Percentiles rank a stretch among this genome's conserved stretches.
These are phyloP conservation scores for Lethenteron camtschaticum DNA, from an alignment of 2,113 vertebrate genomes.

Conservation along the genomic window DNA sequence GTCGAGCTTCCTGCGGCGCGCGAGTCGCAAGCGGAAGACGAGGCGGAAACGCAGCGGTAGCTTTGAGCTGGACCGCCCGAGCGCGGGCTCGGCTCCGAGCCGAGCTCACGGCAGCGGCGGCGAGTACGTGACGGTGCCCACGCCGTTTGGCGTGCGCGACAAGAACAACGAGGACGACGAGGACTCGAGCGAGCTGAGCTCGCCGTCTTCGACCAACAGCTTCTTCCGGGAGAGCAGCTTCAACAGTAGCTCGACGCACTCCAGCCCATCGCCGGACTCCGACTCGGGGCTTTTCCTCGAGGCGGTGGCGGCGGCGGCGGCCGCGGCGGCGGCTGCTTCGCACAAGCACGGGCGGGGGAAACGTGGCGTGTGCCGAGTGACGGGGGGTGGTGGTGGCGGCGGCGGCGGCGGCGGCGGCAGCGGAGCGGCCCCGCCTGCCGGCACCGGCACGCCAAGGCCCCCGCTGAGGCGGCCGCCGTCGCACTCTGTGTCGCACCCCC, in stretches of 20 bases:
- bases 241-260: neutral
- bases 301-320: neutral
- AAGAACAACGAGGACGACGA: slow-evolving; percentile 41
- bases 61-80: slow-evolving; percentile 34
- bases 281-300: neutral
- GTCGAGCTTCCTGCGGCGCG: slow-evolving; percentile 29
- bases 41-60: slow-evolving; percentile 31
- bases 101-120: slow-evolving; percentile 23
- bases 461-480: slow-evolving; percentile 24
- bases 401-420: slow-evolving; percentile 11
- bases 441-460: slow-evolving; percentile 15
- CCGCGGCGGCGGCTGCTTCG: slow-evolving; percentile 21
- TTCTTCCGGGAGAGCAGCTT: slow-evolving; percentile 3
- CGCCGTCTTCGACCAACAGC: slow-evolving; percentile 1
- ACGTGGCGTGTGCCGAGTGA: slow-evolving; percentile 11
- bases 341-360: slow-evolving; percentile 15
- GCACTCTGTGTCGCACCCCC: slow-evolving; percentile 14
- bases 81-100: slow-evolving; percentile 11
- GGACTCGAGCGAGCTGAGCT: slow-evolving; percentile 28
- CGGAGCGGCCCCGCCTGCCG: slow-evolving; percentile 16
- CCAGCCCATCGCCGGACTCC: slow-evolving; percentile 1
- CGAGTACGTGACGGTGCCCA: slow-evolving; percentile 38
- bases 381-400: slow-evolving; percentile 17
- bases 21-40: slow-evolving; percentile 28
- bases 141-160: slow-evolving; percentile 25